Evolutionary conservation across 2,113 vertebrate species (phyloP).

Genomic region (Rutilus rutilus): DNA sequence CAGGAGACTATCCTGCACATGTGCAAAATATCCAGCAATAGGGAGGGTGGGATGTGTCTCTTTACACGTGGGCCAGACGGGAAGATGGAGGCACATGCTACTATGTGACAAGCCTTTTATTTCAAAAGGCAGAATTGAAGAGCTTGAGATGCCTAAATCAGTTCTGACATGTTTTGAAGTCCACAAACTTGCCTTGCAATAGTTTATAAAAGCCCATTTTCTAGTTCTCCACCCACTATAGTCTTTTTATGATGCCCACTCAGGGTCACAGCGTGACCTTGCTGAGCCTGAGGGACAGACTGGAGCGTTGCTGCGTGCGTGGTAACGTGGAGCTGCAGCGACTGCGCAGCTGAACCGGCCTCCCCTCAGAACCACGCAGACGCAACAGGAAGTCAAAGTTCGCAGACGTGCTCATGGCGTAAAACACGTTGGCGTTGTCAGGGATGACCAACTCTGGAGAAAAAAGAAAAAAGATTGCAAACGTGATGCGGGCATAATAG

Average conservation of each 20-base stretch:
- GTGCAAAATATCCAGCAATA: slow-evolving; percentile 45
- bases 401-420: slow-evolving; percentile 91
- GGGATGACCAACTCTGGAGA: slow-evolving; percentile 88
- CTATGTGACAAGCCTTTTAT: background rate
- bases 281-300: slow-evolving; percentile 81
- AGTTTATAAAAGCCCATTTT: background rate
- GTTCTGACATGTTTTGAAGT: background rate
- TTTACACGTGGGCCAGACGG: background rate
- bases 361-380: slow-evolving; percentile 68
- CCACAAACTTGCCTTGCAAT: slow-evolving; percentile 6
- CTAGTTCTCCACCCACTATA: slow-evolving; percentile 11
- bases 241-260: background rate
- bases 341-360: slow-evolving; percentile 76
- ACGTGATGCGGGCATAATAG: background rate
- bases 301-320: slow-evolving; percentile 76
- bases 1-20: slow-evolving; percentile 37
- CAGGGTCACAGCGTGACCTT: slow-evolving; percentile 83
- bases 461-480: background rate
- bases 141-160: background rate
- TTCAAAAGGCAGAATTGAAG: slow-evolving; percentile 2
- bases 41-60: background rate
- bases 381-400: slow-evolving; percentile 92
- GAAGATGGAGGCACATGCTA: slow-evolving; percentile 27
- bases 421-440: slow-evolving; percentile 90
- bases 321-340: slow-evolving; percentile 81